phyloP scores from a whole-genome alignment of 2,888 invertebrate genomes.

The Hemicrepidius hirtus region DNA sequence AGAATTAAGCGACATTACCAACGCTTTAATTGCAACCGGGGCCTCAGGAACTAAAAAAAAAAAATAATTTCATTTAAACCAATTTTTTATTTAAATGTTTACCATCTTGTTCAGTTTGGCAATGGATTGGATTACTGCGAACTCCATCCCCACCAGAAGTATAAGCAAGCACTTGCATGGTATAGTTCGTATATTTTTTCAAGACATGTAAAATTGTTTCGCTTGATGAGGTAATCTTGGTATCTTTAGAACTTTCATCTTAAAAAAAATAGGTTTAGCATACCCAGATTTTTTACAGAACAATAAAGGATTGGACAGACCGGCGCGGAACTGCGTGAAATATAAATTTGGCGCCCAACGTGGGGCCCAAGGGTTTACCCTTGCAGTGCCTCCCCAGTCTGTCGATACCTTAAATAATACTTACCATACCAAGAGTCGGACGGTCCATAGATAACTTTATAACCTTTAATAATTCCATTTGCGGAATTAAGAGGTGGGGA shows the following conservation, averaged over 20 bases:
- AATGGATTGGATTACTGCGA: constrained; percentile 89
- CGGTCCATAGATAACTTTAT: constrained; percentile 94
- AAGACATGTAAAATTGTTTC: constrained; percentile 95
- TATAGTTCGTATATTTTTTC: constrained; percentile 97
- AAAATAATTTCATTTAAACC: too few species aligned
- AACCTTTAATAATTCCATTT: constrained; percentile 96
- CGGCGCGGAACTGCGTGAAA: too few species aligned
- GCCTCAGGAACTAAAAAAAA: constrained; percentile 87
- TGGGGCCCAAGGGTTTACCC: too few species aligned
- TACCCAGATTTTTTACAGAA: too few species aligned
- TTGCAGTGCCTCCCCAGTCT: too few species aligned
- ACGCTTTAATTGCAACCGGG: constrained; percentile 93
- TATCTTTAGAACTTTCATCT: constrained; percentile 94
- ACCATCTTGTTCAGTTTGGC: constrained; percentile 97
- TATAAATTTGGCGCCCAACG: too few species aligned
- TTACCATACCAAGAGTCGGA: constrained; percentile 94
- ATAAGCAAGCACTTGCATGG: constrained; percentile 95
- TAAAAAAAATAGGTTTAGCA: constrained; percentile 30
- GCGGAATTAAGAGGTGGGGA: constrained; percentile 94
- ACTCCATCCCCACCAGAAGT: constrained; percentile 97
- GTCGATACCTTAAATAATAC: constrained; percentile 69
- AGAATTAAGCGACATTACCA: constrained; percentile 93
- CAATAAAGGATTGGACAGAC: too few species aligned
- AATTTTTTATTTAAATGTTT: constrained; percentile 56
- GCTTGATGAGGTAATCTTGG: constrained; percentile 93